Base-by-base conservation (phyloP, 2,113 vertebrate species). In the Ptilorrhoa leucosticta region DNA sequence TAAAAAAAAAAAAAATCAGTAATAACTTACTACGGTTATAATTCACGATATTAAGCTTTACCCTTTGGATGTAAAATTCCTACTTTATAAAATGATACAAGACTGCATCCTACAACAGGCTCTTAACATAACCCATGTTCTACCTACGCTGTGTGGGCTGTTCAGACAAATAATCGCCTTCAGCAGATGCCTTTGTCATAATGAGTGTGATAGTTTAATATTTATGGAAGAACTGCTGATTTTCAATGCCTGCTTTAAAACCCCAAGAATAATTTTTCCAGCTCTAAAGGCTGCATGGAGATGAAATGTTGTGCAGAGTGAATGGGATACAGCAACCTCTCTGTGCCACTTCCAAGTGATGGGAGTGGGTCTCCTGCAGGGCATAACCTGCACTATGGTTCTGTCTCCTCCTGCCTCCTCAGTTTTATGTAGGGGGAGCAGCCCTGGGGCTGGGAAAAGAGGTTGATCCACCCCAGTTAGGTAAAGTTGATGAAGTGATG, bases 181-280 rank as follows among this genome's bases (percentile, higher is more conserved):
- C 83, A 95, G 92, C 94, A 96, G 96, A 96, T 97, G 94, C 93
- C 94, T 96, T 96, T 96, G 93, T 97, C 96, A 94, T 93, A 90
- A 94, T 30, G 92, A 97, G 92, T 94, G 92, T 90, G 92, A 95
- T 92, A 83, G 88, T 84, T 96, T 93, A 95, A 96, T 93, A 91
- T 96, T 94, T 95, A 95, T 96, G 93, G 96, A 94, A 95, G 90
- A 93, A 73, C 85, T 95, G 83, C 82, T 91, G 92, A 92, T 95
- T 97, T 94, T 85, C 87, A 83, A 70, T 93, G 93, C 92, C 79
- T 88, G 93, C 87, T 83, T 89, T 57, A 80, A 96, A 95, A 91
- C 50, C 81, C 30, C 50, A 57, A 79, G 82, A 87, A 93, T 73
- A 89, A 54, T 58, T 69, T 85, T 73, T n/a, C 68, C 44, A 35